phyloP scores from a whole-genome alignment of 2,797 vertebrate genomes.

The Aulostomus chinensis region DNA sequence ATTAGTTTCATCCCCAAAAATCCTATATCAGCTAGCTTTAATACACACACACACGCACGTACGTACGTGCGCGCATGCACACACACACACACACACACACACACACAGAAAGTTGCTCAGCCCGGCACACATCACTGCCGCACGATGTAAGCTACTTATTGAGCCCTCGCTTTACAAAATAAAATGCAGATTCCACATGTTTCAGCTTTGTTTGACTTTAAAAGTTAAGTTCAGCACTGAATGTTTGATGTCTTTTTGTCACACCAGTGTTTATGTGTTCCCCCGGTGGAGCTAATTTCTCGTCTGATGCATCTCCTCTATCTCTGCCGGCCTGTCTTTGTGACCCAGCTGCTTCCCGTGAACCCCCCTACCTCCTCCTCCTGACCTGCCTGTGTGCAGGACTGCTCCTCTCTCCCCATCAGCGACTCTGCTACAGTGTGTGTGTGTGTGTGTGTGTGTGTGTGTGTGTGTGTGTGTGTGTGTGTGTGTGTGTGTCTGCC shows the following conservation, averaged over 20 bases:
- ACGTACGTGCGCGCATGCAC: background rate
- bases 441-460: constrained; percentile 19
- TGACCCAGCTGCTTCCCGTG: constrained; percentile 78
- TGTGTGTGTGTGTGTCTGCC: constrained; percentile 68
- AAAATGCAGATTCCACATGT: no score
- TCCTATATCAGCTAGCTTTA: background rate
- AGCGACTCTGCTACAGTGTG: constrained; percentile 52
- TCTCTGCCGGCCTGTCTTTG: constrained; percentile 60
- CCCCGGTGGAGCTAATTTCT: constrained; percentile 50
- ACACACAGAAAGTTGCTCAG: constrained; percentile 12
- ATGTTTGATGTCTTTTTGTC: constrained; percentile 14
- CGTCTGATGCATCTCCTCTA: constrained; percentile 49
- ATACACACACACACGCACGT: constrained; percentile 12
- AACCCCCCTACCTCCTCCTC: constrained; percentile 63
- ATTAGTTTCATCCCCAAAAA: no score
- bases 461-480: constrained; percentile 32
- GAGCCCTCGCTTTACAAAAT: constrained; percentile 26
- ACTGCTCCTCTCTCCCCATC: constrained; percentile 68
- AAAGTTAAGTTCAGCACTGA: constrained; percentile 15
- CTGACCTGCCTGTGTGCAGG: constrained; percentile 74
- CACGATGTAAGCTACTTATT: constrained; percentile 42
- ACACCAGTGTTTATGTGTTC: constrained; percentile 10
- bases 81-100: constrained; percentile 6
- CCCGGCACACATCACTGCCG: constrained; percentile 17
- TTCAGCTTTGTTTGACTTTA: constrained; percentile 12